phyloP scores from a whole-genome alignment of 2,888 invertebrate species.

The Cremastinae sp. region DNA sequence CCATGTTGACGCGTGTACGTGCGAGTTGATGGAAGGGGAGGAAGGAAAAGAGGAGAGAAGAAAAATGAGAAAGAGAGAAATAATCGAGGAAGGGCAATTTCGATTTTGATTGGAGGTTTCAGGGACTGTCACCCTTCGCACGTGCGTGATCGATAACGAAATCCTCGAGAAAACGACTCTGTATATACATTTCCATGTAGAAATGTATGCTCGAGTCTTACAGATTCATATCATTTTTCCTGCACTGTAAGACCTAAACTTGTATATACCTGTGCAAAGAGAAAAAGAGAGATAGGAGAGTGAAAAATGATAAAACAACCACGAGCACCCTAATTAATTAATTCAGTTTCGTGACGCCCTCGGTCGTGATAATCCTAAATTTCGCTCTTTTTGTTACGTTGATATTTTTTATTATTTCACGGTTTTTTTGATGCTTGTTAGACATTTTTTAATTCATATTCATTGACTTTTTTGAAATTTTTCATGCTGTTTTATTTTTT shows the following conservation, averaged over 20 bases:
- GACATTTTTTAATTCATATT: no score
- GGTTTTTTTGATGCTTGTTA: no score
- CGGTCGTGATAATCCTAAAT: conserved; percentile 3
- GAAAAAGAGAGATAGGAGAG: not conserved
- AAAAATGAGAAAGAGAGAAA: not conserved
- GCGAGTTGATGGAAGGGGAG: no score
- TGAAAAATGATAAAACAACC: conserved; percentile 17
- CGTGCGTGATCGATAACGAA: conserved; percentile 70
- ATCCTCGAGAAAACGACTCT: conserved; percentile 32
- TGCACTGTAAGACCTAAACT: conserved; percentile 3
- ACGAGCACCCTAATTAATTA: conserved; percentile 52
- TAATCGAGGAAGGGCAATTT: not conserved
- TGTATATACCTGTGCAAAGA: not conserved
- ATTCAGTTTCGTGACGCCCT: conserved; percentile 55
- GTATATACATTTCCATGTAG: conserved; percentile 2
- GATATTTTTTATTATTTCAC: no score
- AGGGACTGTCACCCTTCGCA: conserved; percentile 60
- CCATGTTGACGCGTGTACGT: not conserved
- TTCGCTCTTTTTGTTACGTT: no score
- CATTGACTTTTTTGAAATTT: no score
- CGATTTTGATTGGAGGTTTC: conserved; percentile 40
- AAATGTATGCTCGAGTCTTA: not conserved
- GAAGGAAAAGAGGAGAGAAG: no score
- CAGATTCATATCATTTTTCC: no score
- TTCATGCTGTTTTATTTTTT: no score